These are phyloP conservation scores for Oryzias javanicus DNA, from an alignment of 2,113 vertebrate species.

Conservation along the genomic window DNA sequence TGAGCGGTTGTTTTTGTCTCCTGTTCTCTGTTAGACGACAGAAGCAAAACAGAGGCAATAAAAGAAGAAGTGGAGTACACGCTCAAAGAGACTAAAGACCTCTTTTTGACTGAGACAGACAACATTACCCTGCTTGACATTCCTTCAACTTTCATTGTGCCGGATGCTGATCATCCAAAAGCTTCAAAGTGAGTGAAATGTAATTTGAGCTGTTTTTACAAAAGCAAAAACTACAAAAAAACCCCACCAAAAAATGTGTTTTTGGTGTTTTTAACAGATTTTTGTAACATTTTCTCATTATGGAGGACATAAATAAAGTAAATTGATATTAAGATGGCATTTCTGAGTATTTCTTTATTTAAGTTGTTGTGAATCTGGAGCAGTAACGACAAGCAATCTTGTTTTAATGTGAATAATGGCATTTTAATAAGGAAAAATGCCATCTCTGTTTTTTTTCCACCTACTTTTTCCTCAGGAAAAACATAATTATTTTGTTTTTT, in stretches of 20 bases:
- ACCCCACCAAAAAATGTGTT: too few species aligned
- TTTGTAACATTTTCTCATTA: not conserved
- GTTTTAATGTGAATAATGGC: too few species aligned
- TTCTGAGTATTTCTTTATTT: too few species aligned
- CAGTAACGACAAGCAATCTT: too few species aligned
- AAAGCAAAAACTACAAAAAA: too few species aligned
- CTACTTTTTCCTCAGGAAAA: slow-evolving; percentile 69
- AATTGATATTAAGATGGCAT: too few species aligned
- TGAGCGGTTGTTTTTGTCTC: not conserved
- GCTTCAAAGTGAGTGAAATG: slow-evolving; percentile 71
- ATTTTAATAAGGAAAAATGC: too few species aligned
- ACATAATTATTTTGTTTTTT: slow-evolving; percentile 77
- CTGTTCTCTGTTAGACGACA: slow-evolving; percentile 63
- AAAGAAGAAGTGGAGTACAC: slow-evolving; percentile 72
- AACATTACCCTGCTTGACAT: slow-evolving; percentile 80
- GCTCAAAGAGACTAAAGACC: slow-evolving; percentile 71
- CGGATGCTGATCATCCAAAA: slow-evolving; percentile 77
- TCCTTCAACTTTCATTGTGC: slow-evolving; percentile 71
- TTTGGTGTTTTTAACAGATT: not conserved
- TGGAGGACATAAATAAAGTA: too few species aligned
- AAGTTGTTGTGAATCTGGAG: too few species aligned
- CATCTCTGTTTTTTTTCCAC: too few species aligned
- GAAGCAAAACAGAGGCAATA: slow-evolving; percentile 46
- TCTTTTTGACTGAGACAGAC: slow-evolving; percentile 80
- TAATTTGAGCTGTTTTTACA: not conserved